Evolutionary conservation across 2,113 vertebrate species (phyloP).

Genomic region (Hemicordylus capensis): DNA sequence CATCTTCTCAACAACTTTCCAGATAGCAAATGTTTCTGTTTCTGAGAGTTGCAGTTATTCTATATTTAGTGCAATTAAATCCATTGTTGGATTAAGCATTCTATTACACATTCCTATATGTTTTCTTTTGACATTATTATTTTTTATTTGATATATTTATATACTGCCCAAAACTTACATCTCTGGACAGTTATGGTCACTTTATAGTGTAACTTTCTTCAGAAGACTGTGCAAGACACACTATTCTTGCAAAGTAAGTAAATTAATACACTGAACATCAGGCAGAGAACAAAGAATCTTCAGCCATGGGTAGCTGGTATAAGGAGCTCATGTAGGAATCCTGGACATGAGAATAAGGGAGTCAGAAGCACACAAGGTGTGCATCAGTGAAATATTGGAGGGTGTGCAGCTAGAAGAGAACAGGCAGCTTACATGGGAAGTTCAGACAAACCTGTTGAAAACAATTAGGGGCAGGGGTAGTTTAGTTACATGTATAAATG

Average conservation of each 20-base stretch:
- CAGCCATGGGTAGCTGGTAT: background rate
- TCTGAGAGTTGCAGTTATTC: background rate
- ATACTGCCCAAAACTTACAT: too few species aligned
- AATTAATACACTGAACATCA: background rate
- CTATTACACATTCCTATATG: background rate
- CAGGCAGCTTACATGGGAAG: background rate
- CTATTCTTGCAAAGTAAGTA: background rate
- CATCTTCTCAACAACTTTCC: background rate
- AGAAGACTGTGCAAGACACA: background rate
- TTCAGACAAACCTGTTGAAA: background rate
- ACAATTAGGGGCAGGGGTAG: background rate
- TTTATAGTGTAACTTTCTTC: too few species aligned
- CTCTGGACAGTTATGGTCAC: background rate
- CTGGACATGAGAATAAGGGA: background rate
- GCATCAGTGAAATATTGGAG: background rate
- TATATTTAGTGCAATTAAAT: background rate
- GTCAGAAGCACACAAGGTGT: too few species aligned
- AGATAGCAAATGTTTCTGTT: background rate
- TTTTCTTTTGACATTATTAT: too few species aligned
- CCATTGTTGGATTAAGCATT: background rate
- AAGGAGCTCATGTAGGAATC: background rate
- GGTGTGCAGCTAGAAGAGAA: background rate
- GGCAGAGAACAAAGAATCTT: background rate
- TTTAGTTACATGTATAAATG: background rate
- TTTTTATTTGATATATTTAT: too few species aligned